Evolutionary conservation across 2,888 invertebrate species (phyloP), one percentile per base, ranked within the genome.

Genomic region (Acronicta alni): DNA sequence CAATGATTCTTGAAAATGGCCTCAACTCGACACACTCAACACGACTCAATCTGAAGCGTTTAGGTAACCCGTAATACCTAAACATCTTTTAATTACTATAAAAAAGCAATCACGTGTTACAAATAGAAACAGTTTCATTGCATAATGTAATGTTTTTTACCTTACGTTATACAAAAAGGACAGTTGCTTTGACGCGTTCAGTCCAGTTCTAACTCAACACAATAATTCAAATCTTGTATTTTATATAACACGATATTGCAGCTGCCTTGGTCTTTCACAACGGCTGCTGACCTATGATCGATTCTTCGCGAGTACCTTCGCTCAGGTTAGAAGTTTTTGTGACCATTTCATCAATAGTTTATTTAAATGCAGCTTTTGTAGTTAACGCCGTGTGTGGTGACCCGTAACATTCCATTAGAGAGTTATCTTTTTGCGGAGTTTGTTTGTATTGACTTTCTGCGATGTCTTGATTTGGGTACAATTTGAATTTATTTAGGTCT

Each of bases 201-300:
- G 82, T 80, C 77, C 79, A 75, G 43, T 68, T 77, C 72, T 72
- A 86, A 90, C 86, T 90, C 87, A 81, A 81, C 72, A 73, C 70
- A 75, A 77, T 69, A 51, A 70, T 74, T 66, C 78, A 78, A 82
- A 75, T 84, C 85, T 76, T 86, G 85, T 90, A 84, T 88, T 93
- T 93, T 93, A 93, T 93, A 93, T 92, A 92, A 92, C 88, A 79
- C 67, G 72, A 70, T 81, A 81, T 92, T 90, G 92, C 91, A 75
- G 80, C 73, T 66, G 72, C 54, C 57, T 66, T 64, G 49, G 46
- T 86, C 82, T 93, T 91, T 89, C 91, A 85, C 90, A 92, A 93
- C 71, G 60, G 54, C 43, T 58, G 63, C 53, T 75, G 82, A 83
- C 83, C 81, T 80, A 74, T 77, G 79, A 49, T 54, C 52, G 48